These are phyloP conservation scores for Gallirallus australis DNA, from an alignment of 2,797 vertebrate species.

Conservation along the genomic window DNA sequence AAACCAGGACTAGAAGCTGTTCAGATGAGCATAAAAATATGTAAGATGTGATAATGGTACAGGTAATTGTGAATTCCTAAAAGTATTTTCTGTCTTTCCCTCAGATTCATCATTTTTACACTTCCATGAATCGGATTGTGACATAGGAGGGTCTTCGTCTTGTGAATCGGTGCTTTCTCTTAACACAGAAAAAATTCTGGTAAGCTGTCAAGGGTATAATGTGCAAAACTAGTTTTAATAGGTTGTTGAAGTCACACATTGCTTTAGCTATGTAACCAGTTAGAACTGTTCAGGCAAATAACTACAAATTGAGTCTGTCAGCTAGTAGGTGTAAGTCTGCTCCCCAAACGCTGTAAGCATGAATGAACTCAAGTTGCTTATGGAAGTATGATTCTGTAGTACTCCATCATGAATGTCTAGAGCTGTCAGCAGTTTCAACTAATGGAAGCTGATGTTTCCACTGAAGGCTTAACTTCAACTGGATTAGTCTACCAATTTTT, in stretches of 20 bases:
- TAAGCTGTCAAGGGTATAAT: constrained; percentile 62
- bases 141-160: constrained; percentile 86
- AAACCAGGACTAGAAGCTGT: not conserved
- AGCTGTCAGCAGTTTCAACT: not conserved
- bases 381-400: not conserved
- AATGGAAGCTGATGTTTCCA: not conserved
- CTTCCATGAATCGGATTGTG: constrained; percentile 91
- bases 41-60: not conserved
- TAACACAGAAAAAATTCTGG: constrained; percentile 96
- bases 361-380: not conserved
- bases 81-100: constrained; percentile 25
- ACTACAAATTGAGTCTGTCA: not conserved
- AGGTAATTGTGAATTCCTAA: not conserved
- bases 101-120: constrained; percentile 91
- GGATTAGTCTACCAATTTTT: not conserved
- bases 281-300: not conserved
- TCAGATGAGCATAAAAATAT: not conserved
- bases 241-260: not conserved
- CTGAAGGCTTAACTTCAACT: not conserved
- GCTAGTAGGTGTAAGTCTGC: not conserved
- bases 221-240: not conserved
- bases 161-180: constrained; percentile 93
- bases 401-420: not conserved
- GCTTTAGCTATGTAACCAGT: not conserved
- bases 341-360: not conserved